Conservation (phyloP, 2,797 vertebrate species). For the Caiman crocodilus region DNA sequence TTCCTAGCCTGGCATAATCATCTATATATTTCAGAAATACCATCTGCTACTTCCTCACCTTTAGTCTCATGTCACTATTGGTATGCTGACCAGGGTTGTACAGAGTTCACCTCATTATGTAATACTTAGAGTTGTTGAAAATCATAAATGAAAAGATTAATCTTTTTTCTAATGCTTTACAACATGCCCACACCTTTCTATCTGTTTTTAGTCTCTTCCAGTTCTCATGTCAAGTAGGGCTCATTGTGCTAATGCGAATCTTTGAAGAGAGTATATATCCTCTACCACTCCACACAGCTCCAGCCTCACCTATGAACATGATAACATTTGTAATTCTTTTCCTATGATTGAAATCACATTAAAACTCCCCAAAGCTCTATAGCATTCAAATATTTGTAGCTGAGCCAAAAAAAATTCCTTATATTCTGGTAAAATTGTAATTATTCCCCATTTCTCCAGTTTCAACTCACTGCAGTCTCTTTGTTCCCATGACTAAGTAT, state of each 20-base stretch:
- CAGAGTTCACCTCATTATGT: constrained; percentile 50
- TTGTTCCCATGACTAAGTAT: neutral
- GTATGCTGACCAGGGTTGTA: constrained; percentile 51
- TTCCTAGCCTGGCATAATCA: constrained; percentile 45
- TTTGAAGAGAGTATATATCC: neutral
- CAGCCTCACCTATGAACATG: neutral
- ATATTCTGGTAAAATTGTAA: neutral
- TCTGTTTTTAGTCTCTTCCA: constrained; percentile 27
- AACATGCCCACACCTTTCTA: constrained; percentile 20
- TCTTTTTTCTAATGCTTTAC: constrained; percentile 34
- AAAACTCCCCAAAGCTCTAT: neutral
- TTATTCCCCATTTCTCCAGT: neutral
- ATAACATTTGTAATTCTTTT: neutral
- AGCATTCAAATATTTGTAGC: neutral
- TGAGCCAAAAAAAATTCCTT: neutral
- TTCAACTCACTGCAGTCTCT: neutral
- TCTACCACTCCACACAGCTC: neutral
- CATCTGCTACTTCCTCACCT: constrained; percentile 56
- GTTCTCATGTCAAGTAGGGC: constrained; percentile 28
- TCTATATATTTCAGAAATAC: constrained; percentile 9
- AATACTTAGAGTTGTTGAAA: constrained; percentile 41
- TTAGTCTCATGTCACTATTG: constrained; percentile 50
- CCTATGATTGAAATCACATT: neutral
- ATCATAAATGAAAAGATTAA: constrained; percentile 51
- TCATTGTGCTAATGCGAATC: constrained; percentile 26